phyloP scores from a whole-genome alignment of 2,888 invertebrate species.

The Lypha dubia region DNA sequence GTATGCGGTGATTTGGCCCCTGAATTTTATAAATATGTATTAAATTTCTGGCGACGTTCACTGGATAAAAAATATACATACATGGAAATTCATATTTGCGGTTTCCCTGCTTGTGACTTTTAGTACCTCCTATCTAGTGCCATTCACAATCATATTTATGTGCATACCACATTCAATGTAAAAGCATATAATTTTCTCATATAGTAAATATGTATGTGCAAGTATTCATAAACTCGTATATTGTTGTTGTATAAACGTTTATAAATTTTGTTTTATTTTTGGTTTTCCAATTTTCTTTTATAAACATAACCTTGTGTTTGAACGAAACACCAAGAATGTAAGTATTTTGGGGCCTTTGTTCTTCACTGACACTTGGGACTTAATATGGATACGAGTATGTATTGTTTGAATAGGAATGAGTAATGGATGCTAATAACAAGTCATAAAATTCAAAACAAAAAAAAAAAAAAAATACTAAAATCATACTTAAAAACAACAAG shows the following conservation, averaged over 20 bases:
- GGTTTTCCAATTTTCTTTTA: constrained; percentile 41
- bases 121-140: no score
- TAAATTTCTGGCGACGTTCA: no score
- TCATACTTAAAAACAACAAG: neutral
- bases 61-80: no score
- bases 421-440: constrained; percentile 9
- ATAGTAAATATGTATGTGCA: neutral
- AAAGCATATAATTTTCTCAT: neutral
- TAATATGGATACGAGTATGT: constrained; percentile 1
- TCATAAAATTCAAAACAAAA: constrained; percentile 13
- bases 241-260: constrained; percentile 28
- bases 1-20: no score
- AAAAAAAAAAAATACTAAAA: constrained; percentile 3
- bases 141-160: no score
- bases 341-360: constrained; percentile 8
- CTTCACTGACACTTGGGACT: constrained; percentile 23
- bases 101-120: no score
- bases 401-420: constrained; percentile 1
- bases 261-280: neutral
- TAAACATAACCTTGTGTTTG: constrained; percentile 48
- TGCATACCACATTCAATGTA: no score
- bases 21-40: no score
- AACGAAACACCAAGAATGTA: neutral
- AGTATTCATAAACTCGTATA: neutral
- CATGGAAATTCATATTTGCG: no score